phyloP scores from a whole-genome alignment of 1,140 invertebrate species.

The Pseudomyrmex flavicornis region DNA sequence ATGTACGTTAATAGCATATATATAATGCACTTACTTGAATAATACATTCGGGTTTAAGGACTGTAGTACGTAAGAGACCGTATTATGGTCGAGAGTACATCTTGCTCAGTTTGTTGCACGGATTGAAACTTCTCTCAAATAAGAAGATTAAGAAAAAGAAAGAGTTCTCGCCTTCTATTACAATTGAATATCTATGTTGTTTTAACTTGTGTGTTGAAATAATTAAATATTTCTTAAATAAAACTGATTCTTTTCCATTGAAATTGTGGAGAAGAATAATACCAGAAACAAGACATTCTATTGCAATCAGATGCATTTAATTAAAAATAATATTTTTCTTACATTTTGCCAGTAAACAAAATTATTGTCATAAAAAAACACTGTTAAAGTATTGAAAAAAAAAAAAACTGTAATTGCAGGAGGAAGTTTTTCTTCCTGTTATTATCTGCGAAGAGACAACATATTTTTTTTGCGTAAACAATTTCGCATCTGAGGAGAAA shows the following conservation, averaged over 20 bases:
- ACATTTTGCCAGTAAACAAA: background rate
- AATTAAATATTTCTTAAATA: too few species aligned
- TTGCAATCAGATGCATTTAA: background rate
- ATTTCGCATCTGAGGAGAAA: slow-evolving; percentile 12
- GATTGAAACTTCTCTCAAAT: background rate
- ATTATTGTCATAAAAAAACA: background rate
- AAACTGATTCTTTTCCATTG: too few species aligned
- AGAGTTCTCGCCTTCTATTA: too few species aligned
- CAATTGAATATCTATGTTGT: too few species aligned
- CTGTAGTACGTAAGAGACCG: slow-evolving; percentile 17
- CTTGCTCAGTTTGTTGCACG: slow-evolving; percentile 2
- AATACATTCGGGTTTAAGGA: slow-evolving; percentile 46
- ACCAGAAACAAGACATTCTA: background rate
- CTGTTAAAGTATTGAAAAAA: background rate
- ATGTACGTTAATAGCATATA: slow-evolving; percentile 53
- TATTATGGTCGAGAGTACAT: slow-evolving; percentile 13
- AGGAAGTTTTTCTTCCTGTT: slow-evolving; percentile 3
- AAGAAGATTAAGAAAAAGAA: background rate
- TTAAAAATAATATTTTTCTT: background rate
- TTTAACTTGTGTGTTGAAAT: too few species aligned
- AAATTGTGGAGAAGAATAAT: background rate
- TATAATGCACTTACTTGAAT: slow-evolving; percentile 55
- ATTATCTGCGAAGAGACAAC: background rate
- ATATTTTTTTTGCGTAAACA: slow-evolving; percentile 3
- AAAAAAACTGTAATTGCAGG: background rate